phyloP scores from a whole-genome alignment of 2,888 invertebrate species.

The Thera britannica region DNA sequence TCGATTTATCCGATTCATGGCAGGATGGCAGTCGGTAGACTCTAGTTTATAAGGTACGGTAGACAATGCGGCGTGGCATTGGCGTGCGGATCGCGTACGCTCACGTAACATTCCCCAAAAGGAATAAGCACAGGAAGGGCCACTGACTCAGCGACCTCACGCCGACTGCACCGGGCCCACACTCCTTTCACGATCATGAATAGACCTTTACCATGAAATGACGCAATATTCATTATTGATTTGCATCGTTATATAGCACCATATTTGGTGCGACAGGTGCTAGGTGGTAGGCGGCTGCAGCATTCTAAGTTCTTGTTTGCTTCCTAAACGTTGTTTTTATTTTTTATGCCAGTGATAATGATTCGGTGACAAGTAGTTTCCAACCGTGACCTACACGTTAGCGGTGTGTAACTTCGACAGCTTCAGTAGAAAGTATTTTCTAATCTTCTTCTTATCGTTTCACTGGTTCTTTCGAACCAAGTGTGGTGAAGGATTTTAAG shows the following conservation, averaged over 20 bases:
- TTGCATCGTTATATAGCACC: constrained; percentile 62
- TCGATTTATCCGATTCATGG: constrained; percentile 35
- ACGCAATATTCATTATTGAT: constrained; percentile 69
- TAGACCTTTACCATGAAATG: constrained; percentile 57
- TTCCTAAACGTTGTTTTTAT: constrained; percentile 29
- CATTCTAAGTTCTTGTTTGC: constrained; percentile 29
- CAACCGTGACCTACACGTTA: constrained; percentile 3
- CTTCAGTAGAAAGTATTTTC: constrained; percentile 4
- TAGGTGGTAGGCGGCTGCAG: constrained; percentile 34
- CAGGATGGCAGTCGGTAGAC: constrained; percentile 11
- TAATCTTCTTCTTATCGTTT: not conserved
- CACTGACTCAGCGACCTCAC: constrained; percentile 76
- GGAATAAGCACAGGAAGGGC: constrained; percentile 75
- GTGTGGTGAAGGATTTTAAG: too few species aligned
- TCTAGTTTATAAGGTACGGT: constrained; percentile 42
- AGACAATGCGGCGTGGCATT: constrained; percentile 66
- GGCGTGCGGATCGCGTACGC: constrained; percentile 68
- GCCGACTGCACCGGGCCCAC: constrained; percentile 56
- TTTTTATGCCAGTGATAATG: not conserved
- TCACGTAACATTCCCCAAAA: constrained; percentile 76
- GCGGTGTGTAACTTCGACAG: constrained; percentile 7
- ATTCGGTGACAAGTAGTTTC: constrained; percentile 14
- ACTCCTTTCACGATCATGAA: constrained; percentile 74
- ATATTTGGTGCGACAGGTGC: constrained; percentile 57
- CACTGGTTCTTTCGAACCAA: too few species aligned